Evolutionary conservation across 30 jellyfish, hydroid and myxozoan species (phyloP).

Genomic region (Hydractinia symbiolongicarpus): DNA sequence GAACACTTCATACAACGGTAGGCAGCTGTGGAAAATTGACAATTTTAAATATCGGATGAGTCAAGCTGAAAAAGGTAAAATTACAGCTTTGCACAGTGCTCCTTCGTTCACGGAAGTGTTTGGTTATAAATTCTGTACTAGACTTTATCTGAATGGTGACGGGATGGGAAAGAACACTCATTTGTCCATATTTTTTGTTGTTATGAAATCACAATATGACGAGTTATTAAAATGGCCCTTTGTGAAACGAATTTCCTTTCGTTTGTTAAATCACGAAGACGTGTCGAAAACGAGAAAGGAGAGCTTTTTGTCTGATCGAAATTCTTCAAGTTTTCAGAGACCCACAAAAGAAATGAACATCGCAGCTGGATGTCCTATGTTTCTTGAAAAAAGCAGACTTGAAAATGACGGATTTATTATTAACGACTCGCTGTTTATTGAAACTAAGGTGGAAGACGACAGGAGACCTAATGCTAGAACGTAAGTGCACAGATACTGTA

Average conservation of each 20-base stretch:
- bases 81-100: slow-evolving; percentile 77
- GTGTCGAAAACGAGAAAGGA: slow-evolving; percentile 25
- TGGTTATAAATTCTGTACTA: slow-evolving; percentile 46
- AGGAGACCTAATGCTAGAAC: no score
- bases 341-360: slow-evolving; percentile 75
- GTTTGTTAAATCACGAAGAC: slow-evolving; percentile 40
- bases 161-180: slow-evolving; percentile 70
- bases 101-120: slow-evolving; percentile 60
- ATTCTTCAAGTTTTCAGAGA: slow-evolving; percentile 77
- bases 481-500: no score
- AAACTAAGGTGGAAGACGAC: no score
- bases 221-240: slow-evolving; percentile 77
- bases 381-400: slow-evolving; percentile 10
- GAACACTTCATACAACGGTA: slow-evolving; percentile 60
- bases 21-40: slow-evolving; percentile 60
- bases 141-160: slow-evolving; percentile 53
- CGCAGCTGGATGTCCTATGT: slow-evolving; percentile 79
- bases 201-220: slow-evolving; percentile 76
- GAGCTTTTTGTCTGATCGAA: slow-evolving; percentile 65
- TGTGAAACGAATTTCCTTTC: slow-evolving; percentile 54
- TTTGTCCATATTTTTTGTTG: slow-evolving; percentile 61
- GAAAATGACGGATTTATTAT: no score
- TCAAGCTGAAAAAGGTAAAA: slow-evolving; percentile 74
- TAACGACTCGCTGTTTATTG: no score
- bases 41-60: slow-evolving; percentile 40